These are phyloP conservation scores for Tetranychus truncatus DNA, from an alignment of 2,888 invertebrate species.

Conservation along the genomic window DNA sequence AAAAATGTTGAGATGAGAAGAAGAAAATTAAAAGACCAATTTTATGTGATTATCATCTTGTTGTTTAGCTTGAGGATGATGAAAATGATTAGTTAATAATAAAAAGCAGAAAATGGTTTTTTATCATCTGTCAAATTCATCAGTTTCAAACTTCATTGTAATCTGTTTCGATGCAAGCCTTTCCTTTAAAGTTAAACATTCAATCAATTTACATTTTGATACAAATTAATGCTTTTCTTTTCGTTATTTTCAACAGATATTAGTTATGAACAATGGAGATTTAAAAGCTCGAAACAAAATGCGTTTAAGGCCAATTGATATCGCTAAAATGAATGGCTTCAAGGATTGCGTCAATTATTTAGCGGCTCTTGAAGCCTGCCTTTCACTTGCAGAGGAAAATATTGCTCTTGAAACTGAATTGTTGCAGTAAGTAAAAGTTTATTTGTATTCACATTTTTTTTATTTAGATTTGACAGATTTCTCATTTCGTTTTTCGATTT, in stretches of 20 bases:
- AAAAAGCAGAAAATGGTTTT: no score
- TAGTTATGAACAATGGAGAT: neutral
- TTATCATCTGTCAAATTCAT: no score
- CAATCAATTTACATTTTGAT: no score
- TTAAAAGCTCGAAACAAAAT: neutral
- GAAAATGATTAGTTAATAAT: neutral
- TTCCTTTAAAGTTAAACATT: no score
- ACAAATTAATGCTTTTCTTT: no score
- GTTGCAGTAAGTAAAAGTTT: constrained; percentile 1
- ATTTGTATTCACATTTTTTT: neutral
- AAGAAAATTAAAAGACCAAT: no score
- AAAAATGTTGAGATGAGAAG: no score
- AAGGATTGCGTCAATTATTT: constrained; percentile 1
- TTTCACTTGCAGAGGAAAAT: constrained; percentile 8
- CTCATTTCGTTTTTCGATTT: neutral
- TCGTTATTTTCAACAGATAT: neutral
- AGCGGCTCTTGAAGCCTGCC: constrained; percentile 5
- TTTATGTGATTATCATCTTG: no score
- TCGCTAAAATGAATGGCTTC: neutral
- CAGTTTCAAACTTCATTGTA: no score
- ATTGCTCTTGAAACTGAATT: constrained; percentile 8
- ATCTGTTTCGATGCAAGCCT: no score
- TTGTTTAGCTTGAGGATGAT: neutral
- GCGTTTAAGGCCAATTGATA: neutral
- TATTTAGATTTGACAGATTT: neutral